phyloP scores from a whole-genome alignment of 2,113 vertebrate species.

The Panthera uncia region DNA sequence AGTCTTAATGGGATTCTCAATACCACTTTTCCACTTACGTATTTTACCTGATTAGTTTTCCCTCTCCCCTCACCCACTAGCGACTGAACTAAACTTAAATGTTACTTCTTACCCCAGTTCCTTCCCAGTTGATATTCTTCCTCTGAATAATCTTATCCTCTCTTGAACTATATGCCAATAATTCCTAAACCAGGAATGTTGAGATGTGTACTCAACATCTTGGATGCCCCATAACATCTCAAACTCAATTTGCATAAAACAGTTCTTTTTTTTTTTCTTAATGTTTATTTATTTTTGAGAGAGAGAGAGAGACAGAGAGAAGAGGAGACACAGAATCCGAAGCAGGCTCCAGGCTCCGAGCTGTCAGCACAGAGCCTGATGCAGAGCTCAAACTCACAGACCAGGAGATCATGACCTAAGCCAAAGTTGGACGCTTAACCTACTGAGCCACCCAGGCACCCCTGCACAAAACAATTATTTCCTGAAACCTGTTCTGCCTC shows the following conservation, averaged over 20 bases:
- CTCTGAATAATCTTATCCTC: background rate
- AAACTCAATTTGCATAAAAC: background rate
- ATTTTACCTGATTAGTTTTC: background rate
- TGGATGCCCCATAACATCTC: background rate
- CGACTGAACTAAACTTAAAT: background rate
- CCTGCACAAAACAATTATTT: background rate
- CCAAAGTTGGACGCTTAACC: too few species aligned
- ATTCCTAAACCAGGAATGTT: background rate
- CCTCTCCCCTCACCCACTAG: background rate
- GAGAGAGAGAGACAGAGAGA: too few species aligned
- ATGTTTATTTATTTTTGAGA: too few species aligned
- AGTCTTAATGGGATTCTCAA: background rate
- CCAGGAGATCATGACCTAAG: too few species aligned
- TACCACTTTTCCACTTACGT: background rate
- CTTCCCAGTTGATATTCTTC: background rate
- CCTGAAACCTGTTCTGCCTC: background rate
- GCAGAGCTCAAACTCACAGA: too few species aligned
- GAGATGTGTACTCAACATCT: background rate
- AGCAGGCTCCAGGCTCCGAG: too few species aligned
- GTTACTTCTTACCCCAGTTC: background rate
- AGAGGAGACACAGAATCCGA: too few species aligned
- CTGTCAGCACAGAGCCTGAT: too few species aligned
- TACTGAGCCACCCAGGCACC: too few species aligned
- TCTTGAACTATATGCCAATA: background rate
- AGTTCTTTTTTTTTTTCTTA: background rate